These are phyloP conservation scores for Brachystomella parvula DNA, from an alignment of 1,140 invertebrate species.

Conservation along the genomic window DNA sequence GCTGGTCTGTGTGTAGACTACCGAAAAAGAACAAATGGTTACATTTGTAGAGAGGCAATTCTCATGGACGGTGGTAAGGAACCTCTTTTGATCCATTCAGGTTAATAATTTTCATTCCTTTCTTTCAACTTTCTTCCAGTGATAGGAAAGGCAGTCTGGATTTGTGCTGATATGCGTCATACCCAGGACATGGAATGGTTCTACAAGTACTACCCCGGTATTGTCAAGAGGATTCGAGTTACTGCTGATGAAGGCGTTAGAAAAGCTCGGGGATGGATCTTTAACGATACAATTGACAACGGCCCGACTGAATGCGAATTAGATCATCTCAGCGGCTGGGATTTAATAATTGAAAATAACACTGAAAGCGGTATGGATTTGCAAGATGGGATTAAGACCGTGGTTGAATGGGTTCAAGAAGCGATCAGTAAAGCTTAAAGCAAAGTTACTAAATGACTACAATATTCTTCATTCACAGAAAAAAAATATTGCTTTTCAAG, in stretches of 20 bases:
- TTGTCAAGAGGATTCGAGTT: slow-evolving; percentile 61
- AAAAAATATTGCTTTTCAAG: no score
- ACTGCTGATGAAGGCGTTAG: slow-evolving; percentile 57
- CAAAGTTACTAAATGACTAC: no score
- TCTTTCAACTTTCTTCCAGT: slow-evolving; percentile 39
- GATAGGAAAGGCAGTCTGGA: slow-evolving; percentile 54
- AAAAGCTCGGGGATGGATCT: slow-evolving; percentile 59
- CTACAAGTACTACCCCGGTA: slow-evolving; percentile 53
- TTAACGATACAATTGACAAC: slow-evolving; percentile 57
- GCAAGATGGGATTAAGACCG: slow-evolving; percentile 14
- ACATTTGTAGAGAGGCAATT: slow-evolving; percentile 76
- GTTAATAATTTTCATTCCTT: background rate
- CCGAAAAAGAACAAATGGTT: slow-evolving; percentile 67
- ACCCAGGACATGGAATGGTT: slow-evolving; percentile 81
- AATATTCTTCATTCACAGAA: no score
- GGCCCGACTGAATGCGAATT: slow-evolving; percentile 64
- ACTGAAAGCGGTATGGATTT: slow-evolving; percentile 38
- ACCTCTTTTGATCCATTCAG: no score
- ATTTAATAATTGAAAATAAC: slow-evolving; percentile 53
- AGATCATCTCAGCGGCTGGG: slow-evolving; percentile 56
- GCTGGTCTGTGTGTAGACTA: slow-evolving; percentile 82
- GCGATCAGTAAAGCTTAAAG: no score
- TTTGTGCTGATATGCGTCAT: slow-evolving; percentile 82
- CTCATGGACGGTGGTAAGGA: slow-evolving; percentile 55
- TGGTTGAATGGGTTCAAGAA: slow-evolving; percentile 16